Conservation (phyloP, 1,140 invertebrate genomes). For the Euwallacea fornicatus region DNA sequence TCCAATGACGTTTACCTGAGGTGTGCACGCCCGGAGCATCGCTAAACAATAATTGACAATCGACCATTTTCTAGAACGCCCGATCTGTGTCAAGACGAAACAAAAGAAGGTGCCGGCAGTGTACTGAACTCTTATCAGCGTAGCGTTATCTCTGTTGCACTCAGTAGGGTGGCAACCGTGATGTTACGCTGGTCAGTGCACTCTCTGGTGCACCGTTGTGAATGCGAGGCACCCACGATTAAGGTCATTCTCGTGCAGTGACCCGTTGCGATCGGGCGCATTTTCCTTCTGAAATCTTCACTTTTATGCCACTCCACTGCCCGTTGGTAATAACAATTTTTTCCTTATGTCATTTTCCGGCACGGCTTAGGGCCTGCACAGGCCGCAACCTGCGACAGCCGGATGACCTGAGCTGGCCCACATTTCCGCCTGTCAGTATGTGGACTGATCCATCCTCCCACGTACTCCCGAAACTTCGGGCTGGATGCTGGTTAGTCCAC, state of each 20-base stretch:
- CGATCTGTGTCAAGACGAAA: constrained; percentile 17
- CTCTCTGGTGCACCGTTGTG: constrained; percentile 29
- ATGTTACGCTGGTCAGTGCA: constrained; percentile 37
- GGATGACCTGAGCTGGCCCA: constrained; percentile 10
- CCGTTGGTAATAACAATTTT: neutral
- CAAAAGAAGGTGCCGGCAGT: constrained; percentile 10
- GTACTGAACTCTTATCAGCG: constrained; percentile 19
- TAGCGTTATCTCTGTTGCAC: constrained; percentile 7
- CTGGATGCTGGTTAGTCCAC: too few relatives aligned
- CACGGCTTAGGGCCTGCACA: too few relatives aligned
- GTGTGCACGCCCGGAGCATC: neutral
- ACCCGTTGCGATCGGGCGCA: constrained; percentile 14
- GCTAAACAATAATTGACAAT: neutral
- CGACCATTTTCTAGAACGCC: constrained; percentile 11
- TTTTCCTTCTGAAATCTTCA: neutral
- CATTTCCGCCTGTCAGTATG: neutral
- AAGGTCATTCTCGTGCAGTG: constrained; percentile 27
- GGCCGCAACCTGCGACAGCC: neutral
- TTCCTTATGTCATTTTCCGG: neutral
- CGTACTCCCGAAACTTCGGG: too few relatives aligned
- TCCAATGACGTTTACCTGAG: constrained; percentile 2
- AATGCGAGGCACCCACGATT: constrained; percentile 30
- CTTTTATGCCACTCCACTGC: neutral
- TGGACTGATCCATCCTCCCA: too few relatives aligned
- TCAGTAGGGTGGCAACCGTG: constrained; percentile 12